phyloP scores from a whole-genome alignment of 2,888 invertebrate species.

The Lithophane ornitopus region DNA sequence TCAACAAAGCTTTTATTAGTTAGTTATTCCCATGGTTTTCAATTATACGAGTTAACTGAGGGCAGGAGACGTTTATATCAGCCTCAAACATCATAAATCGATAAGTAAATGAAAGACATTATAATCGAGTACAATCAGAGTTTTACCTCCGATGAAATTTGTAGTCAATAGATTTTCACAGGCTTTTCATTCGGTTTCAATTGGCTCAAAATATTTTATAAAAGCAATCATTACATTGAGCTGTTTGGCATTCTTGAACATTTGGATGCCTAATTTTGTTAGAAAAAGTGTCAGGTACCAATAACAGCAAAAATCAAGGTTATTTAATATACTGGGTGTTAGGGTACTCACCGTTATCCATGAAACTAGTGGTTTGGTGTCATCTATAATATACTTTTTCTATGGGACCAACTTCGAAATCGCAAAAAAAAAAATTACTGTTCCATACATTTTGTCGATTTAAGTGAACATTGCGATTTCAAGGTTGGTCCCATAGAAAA shows the following conservation, averaged over 20 bases:
- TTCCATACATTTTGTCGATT: no score
- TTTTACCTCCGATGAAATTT: constrained; percentile 21
- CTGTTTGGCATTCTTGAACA: neutral
- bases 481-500: no score
- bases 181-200: neutral
- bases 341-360: no score
- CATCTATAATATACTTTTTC: no score
- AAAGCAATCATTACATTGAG: neutral
- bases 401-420: no score
- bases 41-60: neutral
- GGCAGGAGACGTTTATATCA: constrained; percentile 52
- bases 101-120: constrained; percentile 22
- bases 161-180: constrained; percentile 27
- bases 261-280: neutral
- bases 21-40: neutral
- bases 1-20: constrained; percentile 5
- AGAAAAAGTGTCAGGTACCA: neutral
- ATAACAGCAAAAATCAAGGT: neutral
- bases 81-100: constrained; percentile 39
- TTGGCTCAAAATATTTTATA: neutral
- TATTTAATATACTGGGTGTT: no score
- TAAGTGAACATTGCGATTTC: no score
- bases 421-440: no score
- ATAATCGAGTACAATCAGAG: constrained; percentile 20
- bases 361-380: no score